These are phyloP conservation scores for Piscicola geometra DNA, from an alignment of 2,888 invertebrate species.

Conservation along the genomic window DNA sequence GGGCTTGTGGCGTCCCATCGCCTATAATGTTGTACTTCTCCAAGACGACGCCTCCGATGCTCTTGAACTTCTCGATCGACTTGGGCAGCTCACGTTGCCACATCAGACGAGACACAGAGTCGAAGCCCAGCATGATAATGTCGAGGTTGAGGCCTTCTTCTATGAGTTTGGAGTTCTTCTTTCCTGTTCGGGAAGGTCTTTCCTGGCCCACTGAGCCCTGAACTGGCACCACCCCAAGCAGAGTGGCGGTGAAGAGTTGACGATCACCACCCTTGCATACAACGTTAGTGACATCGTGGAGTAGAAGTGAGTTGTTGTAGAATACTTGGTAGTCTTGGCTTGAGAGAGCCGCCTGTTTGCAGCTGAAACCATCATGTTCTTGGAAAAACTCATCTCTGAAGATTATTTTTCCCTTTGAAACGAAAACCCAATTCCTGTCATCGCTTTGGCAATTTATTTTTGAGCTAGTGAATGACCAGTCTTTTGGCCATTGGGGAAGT, in stretches of 20 bases:
- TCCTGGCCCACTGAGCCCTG: conserved; percentile 10
- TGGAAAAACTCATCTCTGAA: background rate
- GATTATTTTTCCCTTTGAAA: conserved; percentile 6
- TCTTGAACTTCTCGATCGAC: conserved; percentile 41
- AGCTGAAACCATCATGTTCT: background rate
- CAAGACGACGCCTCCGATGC: conserved; percentile 47
- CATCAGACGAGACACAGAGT: conserved; percentile 73
- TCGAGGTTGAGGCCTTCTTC: conserved; percentile 35
- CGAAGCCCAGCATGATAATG: conserved; percentile 73
- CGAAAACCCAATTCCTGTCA: background rate
- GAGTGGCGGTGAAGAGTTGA: conserved; percentile 64
- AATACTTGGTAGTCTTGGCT: background rate
- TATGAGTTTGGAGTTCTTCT: no score
- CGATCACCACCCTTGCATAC: conserved; percentile 44
- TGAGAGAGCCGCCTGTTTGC: background rate
- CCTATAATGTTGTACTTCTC: conserved; percentile 46
- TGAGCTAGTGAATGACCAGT: background rate
- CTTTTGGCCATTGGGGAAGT: background rate
- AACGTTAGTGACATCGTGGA: conserved; percentile 39
- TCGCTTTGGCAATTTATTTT: background rate
- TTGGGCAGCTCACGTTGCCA: conserved; percentile 51
- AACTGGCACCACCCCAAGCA: conserved; percentile 60
- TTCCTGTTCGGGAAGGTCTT: background rate
- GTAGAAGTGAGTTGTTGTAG: conserved; percentile 11
- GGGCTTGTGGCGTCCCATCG: conserved; percentile 44